Percentiles rank a stretch among this genome's conserved stretches.
Evolutionary conservation across 1,140 invertebrate species (phyloP).

Genomic region (Habropoda laboriosa): DNA sequence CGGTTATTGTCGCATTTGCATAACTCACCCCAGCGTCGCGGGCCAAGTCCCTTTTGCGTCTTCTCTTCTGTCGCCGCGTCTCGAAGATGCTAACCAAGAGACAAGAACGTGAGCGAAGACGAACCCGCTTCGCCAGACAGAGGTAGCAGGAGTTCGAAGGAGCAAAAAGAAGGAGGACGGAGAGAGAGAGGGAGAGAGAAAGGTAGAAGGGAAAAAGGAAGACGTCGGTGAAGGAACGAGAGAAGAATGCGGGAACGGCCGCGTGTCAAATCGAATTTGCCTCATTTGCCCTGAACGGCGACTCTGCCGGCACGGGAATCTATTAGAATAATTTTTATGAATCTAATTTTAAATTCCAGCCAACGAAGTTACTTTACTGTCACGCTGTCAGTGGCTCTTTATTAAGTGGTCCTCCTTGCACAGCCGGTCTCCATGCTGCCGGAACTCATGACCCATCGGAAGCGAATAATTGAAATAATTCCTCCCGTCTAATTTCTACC

Average conservation of each 20-base stretch:
- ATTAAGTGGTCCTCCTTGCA: conserved; percentile 71
- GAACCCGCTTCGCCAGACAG: not conserved
- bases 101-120: conserved; percentile 50
- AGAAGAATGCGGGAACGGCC: conserved; percentile 65
- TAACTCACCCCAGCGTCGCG: conserved; percentile 68
- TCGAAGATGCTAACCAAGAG: conserved; percentile 62
- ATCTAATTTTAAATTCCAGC: conserved; percentile 81
- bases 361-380: conserved; percentile 77
- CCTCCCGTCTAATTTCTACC: conserved; percentile 58
- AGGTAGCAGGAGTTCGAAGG: not conserved
- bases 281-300: conserved; percentile 74
- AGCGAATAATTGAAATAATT: conserved; percentile 72
- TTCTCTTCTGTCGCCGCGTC: conserved; percentile 46
- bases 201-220: conserved; percentile 24
- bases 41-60: conserved; percentile 39
- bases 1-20: conserved; percentile 80
- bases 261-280: conserved; percentile 82
- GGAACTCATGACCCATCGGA: conserved; percentile 55
- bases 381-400: conserved; percentile 76
- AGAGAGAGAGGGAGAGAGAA: conserved; percentile 11
- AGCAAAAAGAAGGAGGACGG: not conserved
- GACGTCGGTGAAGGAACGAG: conserved; percentile 53
- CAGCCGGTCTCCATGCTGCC: conserved; percentile 40
- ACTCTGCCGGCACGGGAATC: conserved; percentile 73
- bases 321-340: conserved; percentile 83